These are phyloP conservation scores for Brienomyrus longianalis DNA, from an alignment of 2,113 vertebrate species.

Conservation along the genomic window DNA sequence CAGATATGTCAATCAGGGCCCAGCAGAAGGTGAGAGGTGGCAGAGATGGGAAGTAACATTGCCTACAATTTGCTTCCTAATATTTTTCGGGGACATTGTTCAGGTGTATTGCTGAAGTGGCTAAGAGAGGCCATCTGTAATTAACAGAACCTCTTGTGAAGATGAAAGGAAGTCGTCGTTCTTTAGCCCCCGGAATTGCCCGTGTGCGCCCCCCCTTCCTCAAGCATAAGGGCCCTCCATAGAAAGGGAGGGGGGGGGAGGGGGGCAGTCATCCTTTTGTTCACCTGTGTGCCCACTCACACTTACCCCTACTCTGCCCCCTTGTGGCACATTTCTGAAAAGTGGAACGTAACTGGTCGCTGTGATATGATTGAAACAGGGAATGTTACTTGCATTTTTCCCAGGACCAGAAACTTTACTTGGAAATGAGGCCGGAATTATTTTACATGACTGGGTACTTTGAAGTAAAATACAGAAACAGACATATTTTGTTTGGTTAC, in stretches of 20 bases:
- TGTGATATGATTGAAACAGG: neutral
- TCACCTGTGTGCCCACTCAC: neutral
- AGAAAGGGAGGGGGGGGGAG: neutral
- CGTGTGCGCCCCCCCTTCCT: neutral
- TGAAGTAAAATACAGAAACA: neutral
- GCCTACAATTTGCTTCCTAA: neutral
- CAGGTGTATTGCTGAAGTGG: conserved; percentile 8
- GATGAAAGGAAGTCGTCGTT: neutral
- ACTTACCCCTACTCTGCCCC: neutral
- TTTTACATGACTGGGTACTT: neutral
- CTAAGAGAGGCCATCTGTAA: neutral
- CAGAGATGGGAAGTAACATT: neutral
- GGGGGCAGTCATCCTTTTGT: neutral
- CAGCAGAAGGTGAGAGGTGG: neutral
- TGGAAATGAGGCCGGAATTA: neutral
- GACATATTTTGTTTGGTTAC: no score
- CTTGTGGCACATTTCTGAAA: neutral
- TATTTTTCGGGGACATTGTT: neutral
- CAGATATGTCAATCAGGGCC: neutral
- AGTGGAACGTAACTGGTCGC: neutral
- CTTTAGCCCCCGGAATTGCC: neutral
- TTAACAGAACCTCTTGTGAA: neutral
- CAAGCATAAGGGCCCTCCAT: neutral
- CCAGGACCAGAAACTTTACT: neutral
- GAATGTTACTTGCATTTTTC: neutral